Percentiles rank a stretch among this genome's conserved stretches.
Conservation (phyloP, 2,113 vertebrate genomes). For the Festucalex cinctus region DNA sequence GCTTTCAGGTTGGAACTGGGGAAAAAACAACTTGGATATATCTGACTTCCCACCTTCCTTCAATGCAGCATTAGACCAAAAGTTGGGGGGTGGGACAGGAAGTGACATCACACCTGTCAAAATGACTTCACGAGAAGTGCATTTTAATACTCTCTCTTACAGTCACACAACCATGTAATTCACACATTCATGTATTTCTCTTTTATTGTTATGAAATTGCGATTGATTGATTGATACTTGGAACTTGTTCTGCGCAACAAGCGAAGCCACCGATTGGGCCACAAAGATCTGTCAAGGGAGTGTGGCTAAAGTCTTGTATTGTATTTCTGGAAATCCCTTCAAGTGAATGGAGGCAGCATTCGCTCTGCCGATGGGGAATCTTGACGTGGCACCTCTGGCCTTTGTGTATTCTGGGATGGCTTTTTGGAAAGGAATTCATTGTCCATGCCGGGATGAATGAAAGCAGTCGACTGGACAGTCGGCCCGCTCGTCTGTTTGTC, state of each 20-base stretch:
- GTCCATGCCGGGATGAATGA: slow-evolving; percentile 60
- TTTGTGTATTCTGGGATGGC: slow-evolving; percentile 58
- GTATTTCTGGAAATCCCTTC: slow-evolving; percentile 3
- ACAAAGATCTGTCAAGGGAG: not conserved
- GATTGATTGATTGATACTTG: not conserved
- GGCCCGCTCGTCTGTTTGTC: slow-evolving; percentile 58
- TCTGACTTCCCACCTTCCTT: too few species aligned
- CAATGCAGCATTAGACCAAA: too few species aligned
- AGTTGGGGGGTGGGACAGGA: too few species aligned
- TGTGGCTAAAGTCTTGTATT: not conserved
- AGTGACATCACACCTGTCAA: too few species aligned
- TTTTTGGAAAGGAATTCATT: slow-evolving; percentile 56
- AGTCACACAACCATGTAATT: not conserved
- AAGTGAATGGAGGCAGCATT: slow-evolving; percentile 13
- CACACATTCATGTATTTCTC: not conserved
- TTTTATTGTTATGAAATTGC: not conserved
- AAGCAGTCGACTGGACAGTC: slow-evolving; percentile 65
- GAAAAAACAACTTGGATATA: too few species aligned
- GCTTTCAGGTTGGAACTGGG: too few species aligned
- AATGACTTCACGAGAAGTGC: too few species aligned
- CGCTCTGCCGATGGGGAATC: slow-evolving; percentile 52
- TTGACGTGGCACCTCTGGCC: slow-evolving; percentile 48
- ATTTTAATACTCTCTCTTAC: too few species aligned
- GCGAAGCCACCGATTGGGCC: not conserved
- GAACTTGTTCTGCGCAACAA: not conserved